Conservation (phyloP, 53 echinoderm and acorn worm genomes). For the Holothuria scabra region DNA sequence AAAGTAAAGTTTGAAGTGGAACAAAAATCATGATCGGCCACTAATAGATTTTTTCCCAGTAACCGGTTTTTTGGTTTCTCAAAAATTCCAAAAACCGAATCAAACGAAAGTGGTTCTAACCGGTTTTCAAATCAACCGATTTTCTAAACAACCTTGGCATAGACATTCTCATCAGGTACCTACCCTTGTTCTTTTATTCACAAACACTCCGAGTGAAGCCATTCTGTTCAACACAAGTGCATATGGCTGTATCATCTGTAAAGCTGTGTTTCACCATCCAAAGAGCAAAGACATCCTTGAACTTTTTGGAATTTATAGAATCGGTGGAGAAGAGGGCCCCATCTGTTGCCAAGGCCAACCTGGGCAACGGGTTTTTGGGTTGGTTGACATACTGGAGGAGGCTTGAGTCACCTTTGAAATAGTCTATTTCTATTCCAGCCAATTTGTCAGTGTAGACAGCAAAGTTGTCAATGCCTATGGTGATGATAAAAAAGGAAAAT, state of each 20-base stretch:
- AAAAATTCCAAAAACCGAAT: no score
- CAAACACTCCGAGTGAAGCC: conserved; percentile 26
- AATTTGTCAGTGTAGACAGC: conserved; percentile 85
- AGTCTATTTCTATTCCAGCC: conserved; percentile 35
- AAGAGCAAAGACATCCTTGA: conserved; percentile 74
- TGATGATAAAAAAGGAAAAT: not conserved
- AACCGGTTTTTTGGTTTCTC: no score
- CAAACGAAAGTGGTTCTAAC: no score
- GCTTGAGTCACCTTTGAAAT: conserved; percentile 69
- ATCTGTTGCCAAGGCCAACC: conserved; percentile 74
- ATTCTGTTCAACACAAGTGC: conserved; percentile 17
- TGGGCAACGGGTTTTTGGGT: conserved; percentile 66
- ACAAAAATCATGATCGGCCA: no score
- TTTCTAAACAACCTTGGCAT: no score
- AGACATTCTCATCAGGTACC: no score
- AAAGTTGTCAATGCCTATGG: conserved; percentile 68
- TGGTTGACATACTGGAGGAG: conserved; percentile 65
- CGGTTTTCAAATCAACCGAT: no score
- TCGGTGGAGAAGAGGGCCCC: conserved; percentile 79
- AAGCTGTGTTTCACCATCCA: conserved; percentile 70
- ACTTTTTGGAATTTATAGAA: conserved; percentile 66
- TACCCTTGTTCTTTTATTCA: not conserved
- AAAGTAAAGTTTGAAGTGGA: no score
- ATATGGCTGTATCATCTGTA: not conserved
- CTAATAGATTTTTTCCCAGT: no score